Percentiles rank a stretch among this genome's conserved stretches.
These are phyloP conservation scores for Perdita meconis DNA, from an alignment of 2,888 invertebrate species.

Conservation along the genomic window DNA sequence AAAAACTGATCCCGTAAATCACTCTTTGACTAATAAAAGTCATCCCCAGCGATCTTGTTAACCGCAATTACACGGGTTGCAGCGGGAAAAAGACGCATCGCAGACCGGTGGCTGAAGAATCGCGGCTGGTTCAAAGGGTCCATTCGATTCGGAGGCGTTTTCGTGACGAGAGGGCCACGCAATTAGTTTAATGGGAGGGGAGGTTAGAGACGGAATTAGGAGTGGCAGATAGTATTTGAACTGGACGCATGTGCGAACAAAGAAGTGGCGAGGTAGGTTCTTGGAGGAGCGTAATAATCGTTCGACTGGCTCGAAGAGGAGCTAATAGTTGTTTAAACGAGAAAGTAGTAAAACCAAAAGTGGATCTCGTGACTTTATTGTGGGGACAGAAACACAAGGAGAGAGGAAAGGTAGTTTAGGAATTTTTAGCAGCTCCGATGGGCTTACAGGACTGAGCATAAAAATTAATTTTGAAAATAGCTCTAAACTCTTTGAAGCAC, in stretches of 20 bases:
- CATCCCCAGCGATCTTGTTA: constrained; percentile 33
- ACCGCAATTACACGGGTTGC: constrained; percentile 44
- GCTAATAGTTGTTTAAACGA: constrained; percentile 75
- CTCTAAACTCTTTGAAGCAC: no score
- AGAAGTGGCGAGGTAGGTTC: constrained; percentile 64
- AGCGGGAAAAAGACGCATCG: constrained; percentile 10
- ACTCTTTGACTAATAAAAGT: constrained; percentile 30
- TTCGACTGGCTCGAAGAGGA: constrained; percentile 11
- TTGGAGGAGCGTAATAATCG: constrained; percentile 66
- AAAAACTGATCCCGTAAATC: constrained; percentile 38
- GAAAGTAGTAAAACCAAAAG: constrained; percentile 72
- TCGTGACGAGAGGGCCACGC: constrained; percentile 4
- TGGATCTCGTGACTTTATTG: constrained; percentile 52
- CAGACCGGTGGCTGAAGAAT: constrained; percentile 21
- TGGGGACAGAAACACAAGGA: no score
- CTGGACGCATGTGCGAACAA: constrained; percentile 71
- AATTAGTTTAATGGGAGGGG: constrained; percentile 30
- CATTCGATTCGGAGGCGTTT: constrained; percentile 9
- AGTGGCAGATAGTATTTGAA: constrained; percentile 69
- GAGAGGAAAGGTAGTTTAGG: no score
- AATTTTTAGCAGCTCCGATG: no score
- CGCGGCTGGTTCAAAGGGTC: constrained; percentile 37
- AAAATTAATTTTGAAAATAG: no score
- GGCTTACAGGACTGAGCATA: no score
- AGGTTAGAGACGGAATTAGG: constrained; percentile 59